Conservation (phyloP, 2,113 vertebrate genomes). For the Lamprologus ornatipinnis region DNA sequence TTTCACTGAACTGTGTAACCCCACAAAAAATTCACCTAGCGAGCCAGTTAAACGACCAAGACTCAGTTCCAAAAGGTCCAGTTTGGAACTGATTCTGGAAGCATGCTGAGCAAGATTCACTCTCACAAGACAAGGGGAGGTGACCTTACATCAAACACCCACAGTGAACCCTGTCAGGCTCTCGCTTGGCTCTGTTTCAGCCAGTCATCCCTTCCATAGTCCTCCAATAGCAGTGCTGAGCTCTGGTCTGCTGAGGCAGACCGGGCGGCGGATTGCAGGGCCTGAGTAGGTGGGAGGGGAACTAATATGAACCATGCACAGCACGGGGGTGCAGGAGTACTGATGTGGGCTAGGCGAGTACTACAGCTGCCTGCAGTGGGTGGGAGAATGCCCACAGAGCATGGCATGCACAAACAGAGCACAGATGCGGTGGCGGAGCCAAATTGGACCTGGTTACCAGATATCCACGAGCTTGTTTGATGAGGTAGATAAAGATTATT, state of each 20-base stretch:
- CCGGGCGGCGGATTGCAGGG: neutral
- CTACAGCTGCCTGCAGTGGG: slow-evolving; percentile 55
- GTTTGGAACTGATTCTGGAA: neutral
- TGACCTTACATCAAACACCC: slow-evolving; percentile 6
- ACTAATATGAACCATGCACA: slow-evolving; percentile 57
- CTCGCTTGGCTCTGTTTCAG: slow-evolving; percentile 15
- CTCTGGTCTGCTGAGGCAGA: slow-evolving; percentile 25
- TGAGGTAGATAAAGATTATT: slow-evolving; percentile 1
- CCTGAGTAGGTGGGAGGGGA: slow-evolving; percentile 41
- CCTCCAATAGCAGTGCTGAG: slow-evolving; percentile 20
- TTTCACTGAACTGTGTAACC: neutral
- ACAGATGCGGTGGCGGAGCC: slow-evolving; percentile 29
- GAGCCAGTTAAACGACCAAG: neutral
- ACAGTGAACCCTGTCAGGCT: neutral
- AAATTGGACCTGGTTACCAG: slow-evolving; percentile 26
- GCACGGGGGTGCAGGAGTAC: slow-evolving; percentile 21
- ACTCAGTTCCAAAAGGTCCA: neutral
- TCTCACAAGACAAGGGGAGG: neutral
- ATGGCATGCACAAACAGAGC: slow-evolving; percentile 52
- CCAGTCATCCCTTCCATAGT: neutral
- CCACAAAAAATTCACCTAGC: neutral
- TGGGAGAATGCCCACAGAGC: slow-evolving; percentile 57
- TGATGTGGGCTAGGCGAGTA: slow-evolving; percentile 53
- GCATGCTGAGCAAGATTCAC: neutral
- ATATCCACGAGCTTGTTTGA: slow-evolving; percentile 22